A percentile compares a stretch with the other conserved stretches of the same genome.
phyloP scores from a whole-genome alignment of 2,888 invertebrate genomes.

The Sicus ferrugineus region DNA sequence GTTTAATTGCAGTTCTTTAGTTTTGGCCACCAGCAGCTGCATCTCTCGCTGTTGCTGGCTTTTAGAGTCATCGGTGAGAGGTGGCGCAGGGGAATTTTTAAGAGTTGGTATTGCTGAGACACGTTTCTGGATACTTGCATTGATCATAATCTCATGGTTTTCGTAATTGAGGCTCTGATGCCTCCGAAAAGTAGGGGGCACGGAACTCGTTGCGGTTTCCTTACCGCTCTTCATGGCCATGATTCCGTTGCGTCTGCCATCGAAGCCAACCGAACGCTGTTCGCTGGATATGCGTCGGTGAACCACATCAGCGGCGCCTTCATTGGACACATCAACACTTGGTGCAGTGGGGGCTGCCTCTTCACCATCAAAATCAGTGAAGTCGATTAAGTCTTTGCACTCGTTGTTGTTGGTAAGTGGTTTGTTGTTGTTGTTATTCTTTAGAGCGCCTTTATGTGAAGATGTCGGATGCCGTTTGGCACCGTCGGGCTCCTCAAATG shows the following conservation, averaged over 20 bases:
- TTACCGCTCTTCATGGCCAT: slow-evolving; percentile 48
- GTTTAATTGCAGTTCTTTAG: slow-evolving; percentile 54
- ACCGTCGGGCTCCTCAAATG: slow-evolving; percentile 54
- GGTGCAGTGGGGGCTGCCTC: slow-evolving; percentile 27
- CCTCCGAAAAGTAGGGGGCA: slow-evolving; percentile 46
- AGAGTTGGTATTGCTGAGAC: slow-evolving; percentile 47
- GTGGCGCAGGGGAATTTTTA: slow-evolving; percentile 39
- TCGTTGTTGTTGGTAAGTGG: slow-evolving; percentile 28
- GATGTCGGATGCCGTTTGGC: slow-evolving; percentile 33
- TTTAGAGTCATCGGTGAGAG: slow-evolving; percentile 55
- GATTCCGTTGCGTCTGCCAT: slow-evolving; percentile 64
- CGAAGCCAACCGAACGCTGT: slow-evolving; percentile 58
- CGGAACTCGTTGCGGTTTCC: slow-evolving; percentile 35
- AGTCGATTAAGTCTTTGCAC: slow-evolving; percentile 60
- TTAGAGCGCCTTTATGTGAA: slow-evolving; percentile 42
- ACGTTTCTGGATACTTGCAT: slow-evolving; percentile 45
- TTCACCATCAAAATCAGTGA: slow-evolving; percentile 55
- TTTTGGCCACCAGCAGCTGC: slow-evolving; percentile 56
- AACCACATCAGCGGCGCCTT: slow-evolving; percentile 49
- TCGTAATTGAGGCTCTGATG: slow-evolving; percentile 63
- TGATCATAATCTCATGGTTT: slow-evolving; percentile 62
- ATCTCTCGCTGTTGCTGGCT: slow-evolving; percentile 51
- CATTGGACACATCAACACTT: slow-evolving; percentile 48
- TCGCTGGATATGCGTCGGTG: slow-evolving; percentile 60
- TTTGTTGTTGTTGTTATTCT: slow-evolving; percentile 40